Evolutionary conservation across 2,113 vertebrate species (phyloP).

Genomic region (Peromyscus polionotus): DNA sequence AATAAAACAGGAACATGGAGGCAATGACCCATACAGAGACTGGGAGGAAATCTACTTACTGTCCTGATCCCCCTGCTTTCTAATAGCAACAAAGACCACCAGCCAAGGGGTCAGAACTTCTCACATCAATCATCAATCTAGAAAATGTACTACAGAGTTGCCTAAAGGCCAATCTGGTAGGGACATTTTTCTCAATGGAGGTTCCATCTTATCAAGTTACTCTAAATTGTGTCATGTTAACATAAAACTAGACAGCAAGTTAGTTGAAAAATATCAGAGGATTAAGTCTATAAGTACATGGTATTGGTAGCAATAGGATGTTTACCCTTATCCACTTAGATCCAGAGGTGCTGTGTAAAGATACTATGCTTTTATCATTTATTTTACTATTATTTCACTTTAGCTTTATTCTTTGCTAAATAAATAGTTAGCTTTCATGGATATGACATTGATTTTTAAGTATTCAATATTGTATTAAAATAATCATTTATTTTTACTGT

Average conservation of each 20-base stretch:
- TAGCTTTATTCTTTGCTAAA: neutral
- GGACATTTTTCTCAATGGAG: neutral
- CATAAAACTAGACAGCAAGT: neutral
- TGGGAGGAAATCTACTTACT: neutral
- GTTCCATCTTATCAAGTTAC: neutral
- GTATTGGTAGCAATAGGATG: neutral
- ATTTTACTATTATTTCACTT: neutral
- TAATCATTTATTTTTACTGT: neutral
- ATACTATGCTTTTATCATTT: neutral
- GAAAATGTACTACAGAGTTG: neutral
- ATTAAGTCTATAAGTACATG: neutral
- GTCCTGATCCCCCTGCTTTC: neutral
- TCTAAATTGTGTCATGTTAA: neutral
- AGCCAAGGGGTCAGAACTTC: neutral
- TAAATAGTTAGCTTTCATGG: neutral
- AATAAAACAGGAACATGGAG: neutral
- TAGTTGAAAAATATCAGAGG: neutral
- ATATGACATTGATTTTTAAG: neutral
- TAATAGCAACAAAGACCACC: neutral
- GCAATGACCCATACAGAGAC: neutral
- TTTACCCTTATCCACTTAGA: neutral
- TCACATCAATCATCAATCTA: neutral
- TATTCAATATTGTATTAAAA: neutral
- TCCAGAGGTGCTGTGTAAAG: neutral
- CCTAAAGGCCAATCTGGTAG: neutral